Evolutionary conservation across 2,888 invertebrate genomes (phyloP).

Genomic region (Andrena praecox): DNA sequence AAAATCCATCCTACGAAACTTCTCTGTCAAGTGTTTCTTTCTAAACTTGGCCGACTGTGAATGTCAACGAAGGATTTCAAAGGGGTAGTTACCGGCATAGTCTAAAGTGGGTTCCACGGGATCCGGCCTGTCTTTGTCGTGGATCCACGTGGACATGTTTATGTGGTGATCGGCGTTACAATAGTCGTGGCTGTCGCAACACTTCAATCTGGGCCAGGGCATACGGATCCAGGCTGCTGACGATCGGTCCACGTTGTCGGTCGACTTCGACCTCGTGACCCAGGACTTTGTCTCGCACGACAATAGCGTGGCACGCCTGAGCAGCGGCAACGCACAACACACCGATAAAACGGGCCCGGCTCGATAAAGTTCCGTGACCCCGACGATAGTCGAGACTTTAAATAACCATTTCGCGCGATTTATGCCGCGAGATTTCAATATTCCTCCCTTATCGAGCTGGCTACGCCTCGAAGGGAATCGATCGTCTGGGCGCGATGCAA

Average conservation of each 20-base stretch:
- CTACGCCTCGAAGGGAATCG: neutral
- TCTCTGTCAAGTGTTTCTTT: neutral
- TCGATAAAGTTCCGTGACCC: constrained; percentile 73
- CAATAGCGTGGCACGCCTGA: constrained; percentile 77
- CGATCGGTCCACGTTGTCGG: constrained; percentile 50
- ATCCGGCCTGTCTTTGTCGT: constrained; percentile 22
- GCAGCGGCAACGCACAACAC: constrained; percentile 35
- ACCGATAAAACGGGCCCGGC: constrained; percentile 50
- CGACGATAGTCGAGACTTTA: constrained; percentile 52
- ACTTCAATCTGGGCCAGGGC: constrained; percentile 75
- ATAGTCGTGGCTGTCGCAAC: constrained; percentile 78
- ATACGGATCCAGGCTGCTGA: constrained; percentile 62
- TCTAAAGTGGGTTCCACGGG: constrained; percentile 16
- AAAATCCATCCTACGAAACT: neutral
- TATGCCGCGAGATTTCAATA: constrained; percentile 45
- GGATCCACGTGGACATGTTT: constrained; percentile 60
- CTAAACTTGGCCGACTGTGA: neutral
- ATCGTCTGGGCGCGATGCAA: neutral
- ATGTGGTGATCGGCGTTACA: constrained; percentile 73
- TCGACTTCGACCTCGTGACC: constrained; percentile 69
- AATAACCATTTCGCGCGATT: constrained; percentile 54
- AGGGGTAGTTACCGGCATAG: constrained; percentile 44
- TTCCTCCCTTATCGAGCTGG: constrained; percentile 14
- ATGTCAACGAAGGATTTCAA: neutral
- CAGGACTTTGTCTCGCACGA: constrained; percentile 78